These are phyloP conservation scores for Hyperoplus lanceolatus DNA, from an alignment of 2,797 vertebrate genomes.

Conservation along the genomic window DNA sequence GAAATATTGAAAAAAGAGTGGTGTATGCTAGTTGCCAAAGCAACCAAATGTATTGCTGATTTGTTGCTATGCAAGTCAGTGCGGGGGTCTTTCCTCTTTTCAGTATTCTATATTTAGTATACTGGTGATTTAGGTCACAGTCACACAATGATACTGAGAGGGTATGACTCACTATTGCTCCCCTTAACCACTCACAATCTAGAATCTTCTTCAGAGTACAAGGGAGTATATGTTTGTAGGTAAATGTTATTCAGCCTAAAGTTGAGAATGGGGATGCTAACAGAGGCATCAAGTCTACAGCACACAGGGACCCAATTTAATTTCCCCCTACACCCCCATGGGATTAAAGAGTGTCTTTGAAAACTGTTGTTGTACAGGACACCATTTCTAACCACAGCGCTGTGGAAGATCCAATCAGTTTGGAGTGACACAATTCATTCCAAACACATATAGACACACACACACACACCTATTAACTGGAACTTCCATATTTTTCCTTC, in stretches of 20 bases:
- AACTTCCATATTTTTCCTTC: constrained; percentile 8
- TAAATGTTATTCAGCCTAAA: constrained; percentile 23
- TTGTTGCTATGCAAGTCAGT: constrained; percentile 8
- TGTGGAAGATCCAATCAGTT: constrained; percentile 51
- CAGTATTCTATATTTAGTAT: constrained; percentile 35
- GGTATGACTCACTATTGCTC: constrained; percentile 49
- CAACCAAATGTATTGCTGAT: neutral
- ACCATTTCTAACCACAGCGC: constrained; percentile 61
- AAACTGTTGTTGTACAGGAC: constrained; percentile 66
- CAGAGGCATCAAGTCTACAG: constrained; percentile 39
- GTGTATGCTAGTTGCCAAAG: too few species aligned
- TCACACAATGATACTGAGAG: constrained; percentile 26
- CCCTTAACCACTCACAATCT: constrained; percentile 34
- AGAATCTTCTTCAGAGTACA: constrained; percentile 37
- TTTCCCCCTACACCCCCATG: constrained; percentile 60
- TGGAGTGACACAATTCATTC: constrained; percentile 56
- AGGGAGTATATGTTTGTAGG: constrained; percentile 39
- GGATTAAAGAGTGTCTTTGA: constrained; percentile 63
- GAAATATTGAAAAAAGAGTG: constrained; percentile 14
- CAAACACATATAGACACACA: constrained; percentile 38
- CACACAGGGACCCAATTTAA: constrained; percentile 59
- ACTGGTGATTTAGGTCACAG: constrained; percentile 37
- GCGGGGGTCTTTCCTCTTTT: constrained; percentile 3
- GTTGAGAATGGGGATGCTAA: constrained; percentile 39
- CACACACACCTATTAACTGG: neutral